phyloP scores from a whole-genome alignment of 2,888 invertebrate genomes.

The Blastobasis adustella region DNA sequence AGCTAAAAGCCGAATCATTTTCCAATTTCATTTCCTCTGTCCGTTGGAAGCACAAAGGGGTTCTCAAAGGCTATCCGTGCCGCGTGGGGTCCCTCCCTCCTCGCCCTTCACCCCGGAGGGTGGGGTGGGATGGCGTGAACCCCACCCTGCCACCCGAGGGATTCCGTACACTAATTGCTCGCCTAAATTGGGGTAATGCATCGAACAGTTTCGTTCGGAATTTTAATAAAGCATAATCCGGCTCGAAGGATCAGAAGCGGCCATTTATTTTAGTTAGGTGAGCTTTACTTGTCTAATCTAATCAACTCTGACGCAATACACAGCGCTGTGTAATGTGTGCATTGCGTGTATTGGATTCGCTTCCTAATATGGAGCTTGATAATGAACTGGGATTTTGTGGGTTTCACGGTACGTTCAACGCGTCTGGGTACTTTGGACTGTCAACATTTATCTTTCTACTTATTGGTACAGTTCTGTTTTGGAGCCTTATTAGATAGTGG shows the following conservation, averaged over 20 bases:
- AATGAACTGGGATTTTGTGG: no score
- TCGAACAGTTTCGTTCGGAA: constrained; percentile 47
- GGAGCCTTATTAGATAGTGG: no score
- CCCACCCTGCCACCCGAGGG: constrained; percentile 31
- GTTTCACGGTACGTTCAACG: no score
- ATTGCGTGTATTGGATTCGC: no score
- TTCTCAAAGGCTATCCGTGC: constrained; percentile 52
- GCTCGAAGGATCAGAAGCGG: constrained; percentile 44
- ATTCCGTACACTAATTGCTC: constrained; percentile 62
- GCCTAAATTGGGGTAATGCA: constrained; percentile 70
- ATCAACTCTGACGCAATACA: constrained; percentile 4
- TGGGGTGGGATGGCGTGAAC: constrained; percentile 13
- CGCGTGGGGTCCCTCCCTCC: constrained; percentile 23
- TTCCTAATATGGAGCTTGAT: no score
- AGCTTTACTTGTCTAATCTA: constrained; percentile 39
- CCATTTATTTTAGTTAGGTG: constrained; percentile 64
- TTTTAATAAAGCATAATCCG: constrained; percentile 65
- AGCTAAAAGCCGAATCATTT: constrained; percentile 71
- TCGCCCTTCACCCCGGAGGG: constrained; percentile 11
- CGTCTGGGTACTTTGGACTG: no score
- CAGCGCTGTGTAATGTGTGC: no score
- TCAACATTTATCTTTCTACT: no score
- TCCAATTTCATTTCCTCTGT: constrained; percentile 67
- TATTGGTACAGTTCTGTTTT: no score
- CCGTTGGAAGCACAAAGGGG: constrained; percentile 52